Evolutionary conservation across 1,140 invertebrate genomes (phyloP), one percentile per base, ranked within the genome.

Genomic region (Drosophila pseudoananassae): DNA sequence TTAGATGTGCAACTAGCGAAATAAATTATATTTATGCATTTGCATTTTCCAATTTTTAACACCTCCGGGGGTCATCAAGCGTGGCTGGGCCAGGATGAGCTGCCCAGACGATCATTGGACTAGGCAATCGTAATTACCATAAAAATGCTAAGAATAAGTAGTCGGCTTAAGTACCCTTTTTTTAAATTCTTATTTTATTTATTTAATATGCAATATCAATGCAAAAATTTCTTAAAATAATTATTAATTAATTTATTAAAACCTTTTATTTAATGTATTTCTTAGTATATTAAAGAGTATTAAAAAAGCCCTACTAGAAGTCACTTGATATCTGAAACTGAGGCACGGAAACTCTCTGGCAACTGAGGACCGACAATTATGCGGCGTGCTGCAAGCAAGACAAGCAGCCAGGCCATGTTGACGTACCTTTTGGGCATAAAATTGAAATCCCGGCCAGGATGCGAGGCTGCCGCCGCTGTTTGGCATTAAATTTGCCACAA

Each of bases 1-100:
- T 87, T 87, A 78, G 83, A 87, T 65, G 78, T 87, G 74, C 73
- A 77, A 70, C 73, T 53, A 49, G 59, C 60, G 59, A 61, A 88
- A 91, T 90, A 91, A 91, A 91, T 91, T 90, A 90, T 90, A 72
- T 91, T 90, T 88, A 85, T 78, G 78, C 65, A 90, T 91, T 91
- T 90, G 70, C 90, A 91, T 91, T 90, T 84, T 78, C 79, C 90
- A 84, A 91, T 90, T 79, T 81, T 88, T 81, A 88, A 85, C 85
- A 91, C 85, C 90, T 90, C 75, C 81, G 80, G 90, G 82, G 90
- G 79, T 91, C 84, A 91, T 91, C 89, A 83, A 84, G 76, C 76
- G 59, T 77, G 55, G 76, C 61, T 20, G 58, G 56, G 54, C 50
- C 50, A 54, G 33, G 52, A 68, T 15, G 17, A 29, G 38, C 36